Base-by-base conservation (phyloP, 2,797 vertebrate genomes). In the Leuciscus waleckii region DNA sequence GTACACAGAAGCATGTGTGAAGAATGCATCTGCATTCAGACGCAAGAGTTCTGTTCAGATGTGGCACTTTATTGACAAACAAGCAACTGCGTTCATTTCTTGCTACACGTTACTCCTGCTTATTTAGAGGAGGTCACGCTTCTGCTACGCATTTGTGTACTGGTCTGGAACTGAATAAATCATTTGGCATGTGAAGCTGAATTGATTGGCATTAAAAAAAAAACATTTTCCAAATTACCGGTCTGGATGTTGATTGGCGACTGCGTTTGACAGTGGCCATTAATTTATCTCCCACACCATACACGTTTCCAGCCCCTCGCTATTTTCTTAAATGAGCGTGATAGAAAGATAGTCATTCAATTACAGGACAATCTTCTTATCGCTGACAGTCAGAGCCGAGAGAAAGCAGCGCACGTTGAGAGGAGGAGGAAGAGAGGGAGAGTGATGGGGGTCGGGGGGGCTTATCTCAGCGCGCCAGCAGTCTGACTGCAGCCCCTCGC, bases 391-490 rank as follows among this genome's bases (percentile, higher is more conserved):
- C 97, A 99, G 97, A 95, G 92, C 95, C 51, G 77, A 37, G 35
- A 49, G 68, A 79, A 74, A 76, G 82, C 74, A 39, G 54, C 39
- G 56, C 54, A 21, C 39, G 39, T 26, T 39, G 51, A 43, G 37
- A 46, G 69, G 69, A 61, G 39, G 23, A 49, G 73, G 74, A 67
- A 56, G 58, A 56, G 43, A 76, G 69, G 26, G 67, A 84, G 87
- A 84, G 43, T 26, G 56, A 63, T 61, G 81, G 75, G 67, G 79
- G 75, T 70, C 54, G 58, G 95, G 95, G 94, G 96, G 95, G 96
- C 97, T 97, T 96, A 98, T 98, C 97, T 96, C 93, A 89, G 91
- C 39, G 83, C 94, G 93, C 93, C 96, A 96, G 94, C 95, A 96
- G 96, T 96, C 95, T 95, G 94, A 95, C 95, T 95, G 94, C 95